Conservation (phyloP, 2,113 vertebrate genomes). For the Megaptera novaeangliae region DNA sequence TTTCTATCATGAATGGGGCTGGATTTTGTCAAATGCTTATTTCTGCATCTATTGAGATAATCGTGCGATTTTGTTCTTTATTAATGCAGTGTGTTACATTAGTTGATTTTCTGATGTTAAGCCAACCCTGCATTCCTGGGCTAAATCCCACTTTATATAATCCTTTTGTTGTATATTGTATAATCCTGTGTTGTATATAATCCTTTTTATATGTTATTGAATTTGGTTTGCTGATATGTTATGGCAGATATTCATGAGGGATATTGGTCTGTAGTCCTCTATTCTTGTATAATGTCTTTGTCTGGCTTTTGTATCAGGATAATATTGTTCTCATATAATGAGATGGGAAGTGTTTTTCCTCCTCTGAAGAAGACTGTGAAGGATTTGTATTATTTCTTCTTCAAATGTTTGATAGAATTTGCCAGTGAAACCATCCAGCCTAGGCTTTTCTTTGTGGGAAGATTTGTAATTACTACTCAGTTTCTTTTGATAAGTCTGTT, state of each 20-base stretch:
- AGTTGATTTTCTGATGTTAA: slow-evolving; percentile 18
- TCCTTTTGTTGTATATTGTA: background rate
- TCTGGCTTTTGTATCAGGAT: background rate
- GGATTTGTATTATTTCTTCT: background rate
- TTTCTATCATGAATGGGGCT: background rate
- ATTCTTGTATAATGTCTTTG: background rate
- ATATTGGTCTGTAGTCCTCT: background rate
- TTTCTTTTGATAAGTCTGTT: background rate
- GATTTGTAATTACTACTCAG: background rate
- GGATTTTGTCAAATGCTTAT: background rate
- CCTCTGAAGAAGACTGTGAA: background rate
- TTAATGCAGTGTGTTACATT: background rate
- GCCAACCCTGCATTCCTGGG: background rate
- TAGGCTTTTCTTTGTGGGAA: background rate
- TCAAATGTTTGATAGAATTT: background rate
- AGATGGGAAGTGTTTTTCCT: background rate
- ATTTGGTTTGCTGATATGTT: background rate
- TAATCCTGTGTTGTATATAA: background rate
- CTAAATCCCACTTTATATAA: background rate
- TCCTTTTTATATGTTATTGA: background rate
- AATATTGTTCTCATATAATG: background rate
- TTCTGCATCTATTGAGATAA: background rate
- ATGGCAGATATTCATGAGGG: background rate
- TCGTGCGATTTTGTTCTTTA: background rate
- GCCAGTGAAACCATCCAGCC: background rate